Conservation (phyloP, 2,797 vertebrate genomes). For the Acropternis orthonyx region DNA sequence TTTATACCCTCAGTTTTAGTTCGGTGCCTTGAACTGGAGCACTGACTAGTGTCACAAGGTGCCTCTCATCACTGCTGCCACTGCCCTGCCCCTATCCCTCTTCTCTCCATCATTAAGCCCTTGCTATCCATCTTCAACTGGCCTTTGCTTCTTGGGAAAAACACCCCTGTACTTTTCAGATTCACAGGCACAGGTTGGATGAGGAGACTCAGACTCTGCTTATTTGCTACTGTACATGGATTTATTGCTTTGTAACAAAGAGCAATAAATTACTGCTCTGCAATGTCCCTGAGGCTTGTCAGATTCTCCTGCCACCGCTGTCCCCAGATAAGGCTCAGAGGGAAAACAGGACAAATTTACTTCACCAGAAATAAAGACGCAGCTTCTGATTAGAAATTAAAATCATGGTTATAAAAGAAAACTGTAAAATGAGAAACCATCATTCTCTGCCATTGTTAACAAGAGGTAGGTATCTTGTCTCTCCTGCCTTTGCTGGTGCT, state of each 20-base stretch:
- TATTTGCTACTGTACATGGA: neutral
- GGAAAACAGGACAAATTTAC: neutral
- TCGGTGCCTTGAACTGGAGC: neutral
- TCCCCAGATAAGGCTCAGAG: neutral
- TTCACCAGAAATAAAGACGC: neutral
- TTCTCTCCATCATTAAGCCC: neutral
- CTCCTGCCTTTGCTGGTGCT: neutral
- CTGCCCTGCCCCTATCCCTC: neutral
- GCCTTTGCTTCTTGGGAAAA: neutral
- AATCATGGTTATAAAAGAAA: neutral
- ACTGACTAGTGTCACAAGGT: neutral
- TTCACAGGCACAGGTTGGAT: neutral
- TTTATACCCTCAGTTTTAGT: neutral
- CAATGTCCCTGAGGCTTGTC: neutral
- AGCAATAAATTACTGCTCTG: conserved; percentile 25
- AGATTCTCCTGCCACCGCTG: neutral
- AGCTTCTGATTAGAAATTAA: neutral
- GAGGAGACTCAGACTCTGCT: neutral
- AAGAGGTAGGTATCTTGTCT: neutral
- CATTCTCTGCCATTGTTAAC: neutral
- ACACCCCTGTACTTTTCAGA: neutral
- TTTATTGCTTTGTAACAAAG: conserved; percentile 27
- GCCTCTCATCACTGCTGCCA: neutral
- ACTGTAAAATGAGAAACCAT: neutral
- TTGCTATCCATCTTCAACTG: neutral